Conservation (phyloP, 2,888 invertebrate species). For the Lasioglossum malachurum region DNA sequence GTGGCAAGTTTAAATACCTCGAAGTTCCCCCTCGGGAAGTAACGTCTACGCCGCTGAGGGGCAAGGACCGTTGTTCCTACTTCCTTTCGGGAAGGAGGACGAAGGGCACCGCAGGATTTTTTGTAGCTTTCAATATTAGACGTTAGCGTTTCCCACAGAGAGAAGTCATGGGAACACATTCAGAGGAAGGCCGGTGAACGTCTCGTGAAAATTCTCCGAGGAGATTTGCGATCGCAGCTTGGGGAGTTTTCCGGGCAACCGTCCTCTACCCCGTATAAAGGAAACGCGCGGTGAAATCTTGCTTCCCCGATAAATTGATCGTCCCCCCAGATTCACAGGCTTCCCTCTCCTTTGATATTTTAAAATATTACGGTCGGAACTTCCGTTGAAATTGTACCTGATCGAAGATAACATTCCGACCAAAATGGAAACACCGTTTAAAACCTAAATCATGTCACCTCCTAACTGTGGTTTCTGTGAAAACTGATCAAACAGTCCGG, state of each 20-base stretch:
- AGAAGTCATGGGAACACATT: conserved; percentile 78
- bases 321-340: not conserved
- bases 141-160: conserved; percentile 83
- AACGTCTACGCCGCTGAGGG: conserved; percentile 77
- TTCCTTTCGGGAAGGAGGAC: conserved; percentile 76
- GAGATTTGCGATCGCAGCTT: conserved; percentile 76
- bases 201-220: conserved; percentile 73
- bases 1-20: conserved; percentile 34
- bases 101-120: conserved; percentile 76
- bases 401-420: conserved; percentile 2
- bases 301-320: conserved; percentile 22
- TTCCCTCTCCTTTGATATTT: not conserved
- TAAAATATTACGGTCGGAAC: not conserved
- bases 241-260: conserved; percentile 59
- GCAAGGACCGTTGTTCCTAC: conserved; percentile 81
- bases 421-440: not conserved
- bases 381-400: not conserved
- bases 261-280: conserved; percentile 43
- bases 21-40: not conserved
- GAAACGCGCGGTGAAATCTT: conserved; percentile 52
- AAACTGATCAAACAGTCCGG: not conserved
- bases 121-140: conserved; percentile 82
- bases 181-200: conserved; percentile 39
- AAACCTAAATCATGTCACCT: not conserved
- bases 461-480: not conserved